Conservation (phyloP, 2,113 vertebrate species). For the Ochotona curzoniae region DNA sequence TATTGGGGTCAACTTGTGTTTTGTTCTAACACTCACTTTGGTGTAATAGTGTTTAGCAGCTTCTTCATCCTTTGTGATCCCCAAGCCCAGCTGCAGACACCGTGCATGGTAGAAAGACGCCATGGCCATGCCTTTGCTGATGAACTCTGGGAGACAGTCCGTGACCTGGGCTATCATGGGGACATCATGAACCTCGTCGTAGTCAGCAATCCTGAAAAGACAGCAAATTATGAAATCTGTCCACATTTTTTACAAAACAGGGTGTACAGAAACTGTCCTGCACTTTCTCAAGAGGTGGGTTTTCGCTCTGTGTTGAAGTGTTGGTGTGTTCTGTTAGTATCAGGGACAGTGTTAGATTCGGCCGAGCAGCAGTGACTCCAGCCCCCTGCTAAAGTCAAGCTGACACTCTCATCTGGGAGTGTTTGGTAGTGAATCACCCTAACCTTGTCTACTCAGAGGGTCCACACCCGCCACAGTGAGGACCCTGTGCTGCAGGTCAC, state of each 20-base stretch:
- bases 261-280: background rate
- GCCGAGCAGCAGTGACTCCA: too few species aligned
- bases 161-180: slow-evolving; percentile 80
- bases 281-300: background rate
- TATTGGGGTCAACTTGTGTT: background rate
- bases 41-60: slow-evolving; percentile 84
- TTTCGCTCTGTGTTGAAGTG: background rate
- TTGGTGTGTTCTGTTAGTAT: background rate
- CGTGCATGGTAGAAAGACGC: slow-evolving; percentile 89
- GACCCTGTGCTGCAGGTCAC: too few species aligned
- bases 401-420: too few species aligned
- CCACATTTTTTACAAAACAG: background rate
- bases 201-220: slow-evolving; percentile 81
- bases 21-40: slow-evolving; percentile 79
- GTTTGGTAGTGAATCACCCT: too few species aligned
- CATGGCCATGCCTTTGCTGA: slow-evolving; percentile 86
- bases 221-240: background rate
- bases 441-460: too few species aligned
- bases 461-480: too few species aligned
- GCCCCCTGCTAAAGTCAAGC: too few species aligned
- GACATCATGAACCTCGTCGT: slow-evolving; percentile 78
- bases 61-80: slow-evolving; percentile 78
- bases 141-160: slow-evolving; percentile 84
- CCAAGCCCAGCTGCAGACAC: slow-evolving; percentile 88
- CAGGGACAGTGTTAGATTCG: too few species aligned